Base-by-base conservation (phyloP, 2,797 vertebrate genomes). In the Acipenser transmontanus region DNA sequence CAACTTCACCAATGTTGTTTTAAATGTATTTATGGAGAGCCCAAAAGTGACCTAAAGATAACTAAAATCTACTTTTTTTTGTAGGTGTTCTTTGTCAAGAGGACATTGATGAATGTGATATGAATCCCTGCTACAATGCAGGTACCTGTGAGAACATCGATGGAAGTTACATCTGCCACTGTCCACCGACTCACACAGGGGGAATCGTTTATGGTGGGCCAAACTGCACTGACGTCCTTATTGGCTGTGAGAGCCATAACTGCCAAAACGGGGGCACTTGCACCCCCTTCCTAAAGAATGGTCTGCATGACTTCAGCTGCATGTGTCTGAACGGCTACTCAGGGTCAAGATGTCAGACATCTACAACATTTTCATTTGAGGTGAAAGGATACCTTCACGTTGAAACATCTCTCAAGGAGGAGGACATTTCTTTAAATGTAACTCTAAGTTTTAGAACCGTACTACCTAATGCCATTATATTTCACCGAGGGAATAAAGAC, bases 81-180 rank as follows among this genome's bases (percentile, higher is more conserved):
- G 67, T 78, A 98, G 95, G 95, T 76, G 82, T 85, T 73, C 82
- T 90, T 81, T 97, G 95, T 79, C 90, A 95, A 76, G 88, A 93
- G 75, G 87, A 93, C 61, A 47, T 89, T 61, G 75, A 93, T 1
- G 89, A 86, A 74, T 99, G 95, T 76, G 83, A 87, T 47, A 72
- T n/a, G 9, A 84, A 78, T 65, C 94, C 93, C 34, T 98, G 96
- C 74, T 89, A 87, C 80, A 94, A 97, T 34, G 91, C 90, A 57
- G 92, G 89, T 59, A 85, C 73, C 54, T 98, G 95, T 77, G 91
- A 94, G 81, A 89, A 86, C 79, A 77, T 70, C 12, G 79, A 73
- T 52, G 92, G 85, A 59, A 85, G 85, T 76, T 95, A 93, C 69
- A 81, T 69, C 49, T 98, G 95, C 76, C 91, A 80, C 70, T 98